Evolutionary conservation across 2,888 invertebrate species (phyloP).

Genomic region (Gastrophysa polygoni): DNA sequence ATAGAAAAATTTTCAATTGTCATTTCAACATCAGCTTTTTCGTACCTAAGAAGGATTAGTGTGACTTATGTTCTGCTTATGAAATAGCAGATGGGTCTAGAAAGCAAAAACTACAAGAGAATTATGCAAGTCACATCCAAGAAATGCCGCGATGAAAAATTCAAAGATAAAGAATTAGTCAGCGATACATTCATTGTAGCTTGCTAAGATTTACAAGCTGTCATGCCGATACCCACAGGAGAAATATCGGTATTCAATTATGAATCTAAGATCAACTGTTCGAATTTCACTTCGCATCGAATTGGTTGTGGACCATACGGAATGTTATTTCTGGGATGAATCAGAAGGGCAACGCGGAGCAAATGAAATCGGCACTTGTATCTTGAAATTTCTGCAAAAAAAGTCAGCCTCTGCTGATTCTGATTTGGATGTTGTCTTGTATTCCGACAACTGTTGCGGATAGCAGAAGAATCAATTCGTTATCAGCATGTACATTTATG

Average conservation of each 20-base stretch:
- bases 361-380: slow-evolving; percentile 35
- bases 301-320: background rate
- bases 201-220: background rate
- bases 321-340: slow-evolving; percentile 45
- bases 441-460: slow-evolving; percentile 18
- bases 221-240: background rate
- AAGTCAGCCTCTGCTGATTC: slow-evolving; percentile 4
- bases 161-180: too few relatives aligned
- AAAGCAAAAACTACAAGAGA: too few relatives aligned
- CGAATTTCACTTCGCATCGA: background rate
- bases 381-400: background rate
- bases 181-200: too few relatives aligned
- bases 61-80: background rate
- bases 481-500: too few relatives aligned
- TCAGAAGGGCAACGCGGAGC: slow-evolving; percentile 36
- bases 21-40: slow-evolving; percentile 15
- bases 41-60: slow-evolving; percentile 4
- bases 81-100: too few relatives aligned
- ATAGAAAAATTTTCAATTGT: slow-evolving; percentile 13
- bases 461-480: slow-evolving; percentile 19
- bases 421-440: slow-evolving; percentile 14
- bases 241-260: background rate
- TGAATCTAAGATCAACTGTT: background rate
- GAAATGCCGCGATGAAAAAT: too few relatives aligned
- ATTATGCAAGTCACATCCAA: too few relatives aligned